Conservation (phyloP, 2,797 vertebrate genomes). For the Leptoclinus maculatus region DNA sequence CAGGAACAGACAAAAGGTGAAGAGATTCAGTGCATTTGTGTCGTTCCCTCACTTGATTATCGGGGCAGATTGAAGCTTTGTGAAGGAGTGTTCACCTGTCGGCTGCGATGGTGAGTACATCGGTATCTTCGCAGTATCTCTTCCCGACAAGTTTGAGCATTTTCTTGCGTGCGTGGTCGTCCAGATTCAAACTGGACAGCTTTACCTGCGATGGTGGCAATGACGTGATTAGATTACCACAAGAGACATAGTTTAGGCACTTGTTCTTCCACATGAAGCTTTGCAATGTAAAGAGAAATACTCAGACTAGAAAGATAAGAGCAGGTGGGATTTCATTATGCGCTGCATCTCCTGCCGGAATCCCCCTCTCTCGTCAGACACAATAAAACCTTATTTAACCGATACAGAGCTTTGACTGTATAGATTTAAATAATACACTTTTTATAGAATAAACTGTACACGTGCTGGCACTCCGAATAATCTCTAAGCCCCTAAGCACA, state of each 20-base stretch:
- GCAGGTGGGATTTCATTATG: slow-evolving; percentile 9
- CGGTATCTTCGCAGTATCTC: slow-evolving; percentile 87
- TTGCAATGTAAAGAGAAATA: slow-evolving; percentile 7
- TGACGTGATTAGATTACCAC: background rate
- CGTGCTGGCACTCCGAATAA: slow-evolving; percentile 15
- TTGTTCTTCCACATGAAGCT: background rate
- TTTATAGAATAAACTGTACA: slow-evolving; percentile 40
- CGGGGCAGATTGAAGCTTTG: accelerated
- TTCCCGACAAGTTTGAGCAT: slow-evolving; percentile 90
- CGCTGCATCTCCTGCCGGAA: background rate
- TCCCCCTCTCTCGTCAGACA: background rate
- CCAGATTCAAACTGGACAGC: slow-evolving; percentile 92
- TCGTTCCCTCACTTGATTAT: background rate
- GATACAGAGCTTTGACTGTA: slow-evolving; percentile 22
- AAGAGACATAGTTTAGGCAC: background rate
- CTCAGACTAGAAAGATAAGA: background rate
- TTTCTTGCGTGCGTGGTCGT: slow-evolving; percentile 94
- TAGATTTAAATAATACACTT: slow-evolving; percentile 45
- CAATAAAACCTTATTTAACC: slow-evolving; percentile 18
- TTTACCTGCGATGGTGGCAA: slow-evolving; percentile 84
- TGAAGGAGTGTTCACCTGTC: slow-evolving; percentile 85
- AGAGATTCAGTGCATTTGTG: background rate
- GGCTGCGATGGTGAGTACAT: slow-evolving; percentile 88
- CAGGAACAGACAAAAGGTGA: background rate
- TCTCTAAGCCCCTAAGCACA: slow-evolving; percentile 34